phyloP scores from a whole-genome alignment of 1,140 invertebrate genomes.

The Orussus abietinus region DNA sequence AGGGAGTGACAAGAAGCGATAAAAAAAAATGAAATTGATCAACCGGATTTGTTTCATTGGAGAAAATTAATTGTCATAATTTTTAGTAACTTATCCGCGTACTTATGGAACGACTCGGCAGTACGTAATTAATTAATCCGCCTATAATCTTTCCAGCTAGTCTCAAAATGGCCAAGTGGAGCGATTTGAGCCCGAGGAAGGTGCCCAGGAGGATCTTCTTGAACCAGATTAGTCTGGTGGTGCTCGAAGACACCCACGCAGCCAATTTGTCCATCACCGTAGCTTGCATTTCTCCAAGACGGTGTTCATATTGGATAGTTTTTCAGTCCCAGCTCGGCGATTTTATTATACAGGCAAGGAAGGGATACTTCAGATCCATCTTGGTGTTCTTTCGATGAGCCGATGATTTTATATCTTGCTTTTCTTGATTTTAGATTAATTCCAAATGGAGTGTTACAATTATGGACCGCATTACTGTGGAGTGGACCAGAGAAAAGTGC shows the following conservation, averaged over 20 bases:
- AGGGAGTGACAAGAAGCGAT: too few relatives aligned
- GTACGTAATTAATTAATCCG: not conserved
- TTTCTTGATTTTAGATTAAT: constrained; percentile 24
- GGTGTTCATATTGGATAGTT: constrained; percentile 23
- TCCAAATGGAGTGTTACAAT: constrained; percentile 16
- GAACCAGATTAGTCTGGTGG: constrained; percentile 19
- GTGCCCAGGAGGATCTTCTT: constrained; percentile 26
- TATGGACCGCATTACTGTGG: constrained; percentile 17
- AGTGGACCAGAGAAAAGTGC: constrained; percentile 16
- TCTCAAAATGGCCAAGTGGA: constrained; percentile 20
- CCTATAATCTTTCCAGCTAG: constrained; percentile 10
- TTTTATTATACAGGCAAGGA: constrained; percentile 28
- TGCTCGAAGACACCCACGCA: constrained; percentile 6
- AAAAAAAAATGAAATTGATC: too few relatives aligned
- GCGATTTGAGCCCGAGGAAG: constrained; percentile 21
- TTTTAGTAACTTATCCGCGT: too few relatives aligned
- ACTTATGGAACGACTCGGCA: not conserved
- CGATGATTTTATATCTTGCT: too few relatives aligned
- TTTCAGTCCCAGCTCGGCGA: constrained; percentile 25
- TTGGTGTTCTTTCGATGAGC: too few relatives aligned
- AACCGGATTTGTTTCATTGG: too few relatives aligned
- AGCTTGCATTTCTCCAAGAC: constrained; percentile 17
- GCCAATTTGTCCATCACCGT: constrained; percentile 19
- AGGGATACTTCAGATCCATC: too few relatives aligned
- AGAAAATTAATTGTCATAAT: too few relatives aligned